Base-by-base conservation (phyloP, 2,888 invertebrate species). In the Andrena chrysosceles region DNA sequence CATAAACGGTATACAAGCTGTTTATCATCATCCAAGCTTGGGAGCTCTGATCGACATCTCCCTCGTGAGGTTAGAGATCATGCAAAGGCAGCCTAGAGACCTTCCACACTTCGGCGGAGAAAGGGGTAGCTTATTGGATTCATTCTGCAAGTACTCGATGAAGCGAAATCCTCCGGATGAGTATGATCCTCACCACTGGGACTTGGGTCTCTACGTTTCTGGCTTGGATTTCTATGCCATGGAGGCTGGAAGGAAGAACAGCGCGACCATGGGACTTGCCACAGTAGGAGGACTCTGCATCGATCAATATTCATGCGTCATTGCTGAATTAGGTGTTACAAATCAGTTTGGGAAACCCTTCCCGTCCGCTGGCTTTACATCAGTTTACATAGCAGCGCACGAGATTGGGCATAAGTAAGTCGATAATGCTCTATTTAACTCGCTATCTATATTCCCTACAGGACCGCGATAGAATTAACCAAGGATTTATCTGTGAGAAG, bases 391-490 rank as follows among this genome's bases (percentile, higher is more conserved):
- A 91, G 95, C 97, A 83, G 97, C 97, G 0, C 97, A 97, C 93
- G 97, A 97, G 95, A 97, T 97, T 81, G 97, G 97, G 83, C 97
- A 97, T 94, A 97, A 97, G 97, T 97, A 95, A 94, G 95, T 95
- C 4, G 7, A 52, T 6, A 26, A 16, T 26, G 31, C 20, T 31
- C 4, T 48, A 10, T 56, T 13, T n/a, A 26, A 6, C 8, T 10
- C 0, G n/a, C 16, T 52, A 20, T 20, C 6, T 20, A 52, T 20
- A 2, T 6, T 20, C n/a, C 1, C 20, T 20, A 8, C 52, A 16
- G 8, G 16, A 20, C 6, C 2, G 13, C 5, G 7, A 20, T 2
- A 8, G 29, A 31, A 35, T 59, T 49, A 16, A 63, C 33, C n/a
- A 16, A 42, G 42, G 20, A 13, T 35, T 60, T 29, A 48, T 67